These are phyloP conservation scores for Latrodectus geometricus DNA, from an alignment of 1,140 invertebrate genomes.

Conservation along the genomic window DNA sequence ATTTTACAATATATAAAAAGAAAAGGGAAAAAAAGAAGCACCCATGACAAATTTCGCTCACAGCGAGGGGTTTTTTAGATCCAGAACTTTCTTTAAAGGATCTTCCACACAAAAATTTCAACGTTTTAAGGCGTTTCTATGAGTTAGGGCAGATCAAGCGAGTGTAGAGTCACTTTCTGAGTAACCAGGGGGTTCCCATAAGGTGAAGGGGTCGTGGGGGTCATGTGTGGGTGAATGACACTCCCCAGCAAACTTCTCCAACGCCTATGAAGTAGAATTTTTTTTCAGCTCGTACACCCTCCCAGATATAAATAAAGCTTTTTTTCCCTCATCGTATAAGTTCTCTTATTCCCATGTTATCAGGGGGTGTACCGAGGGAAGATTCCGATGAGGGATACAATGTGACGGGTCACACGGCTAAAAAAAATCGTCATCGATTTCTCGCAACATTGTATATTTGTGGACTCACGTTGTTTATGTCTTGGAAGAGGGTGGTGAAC, in stretches of 20 bases:
- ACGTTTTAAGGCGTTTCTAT: too few relatives aligned
- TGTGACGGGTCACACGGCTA: background rate
- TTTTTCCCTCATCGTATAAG: background rate
- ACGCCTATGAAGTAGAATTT: background rate
- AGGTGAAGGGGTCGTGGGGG: conserved; percentile 16
- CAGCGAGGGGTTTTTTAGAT: too few relatives aligned
- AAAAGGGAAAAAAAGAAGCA: too few relatives aligned
- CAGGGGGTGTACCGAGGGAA: background rate
- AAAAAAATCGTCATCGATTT: too few relatives aligned
- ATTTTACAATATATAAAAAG: too few relatives aligned
- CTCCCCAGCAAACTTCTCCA: conserved; percentile 36
- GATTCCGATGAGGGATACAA: background rate
- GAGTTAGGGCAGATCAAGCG: background rate
- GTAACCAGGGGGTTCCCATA: conserved; percentile 16
- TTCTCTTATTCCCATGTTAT: background rate
- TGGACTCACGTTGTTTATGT: too few relatives aligned
- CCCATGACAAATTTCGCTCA: too few relatives aligned
- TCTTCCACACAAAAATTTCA: too few relatives aligned
- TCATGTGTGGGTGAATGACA: conserved; percentile 43
- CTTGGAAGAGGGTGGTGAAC: too few relatives aligned
- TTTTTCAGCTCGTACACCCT: background rate
- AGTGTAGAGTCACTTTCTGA: background rate
- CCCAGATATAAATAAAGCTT: conserved; percentile 47
- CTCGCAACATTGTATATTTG: too few relatives aligned
- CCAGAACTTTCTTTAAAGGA: too few relatives aligned